Base-by-base conservation (phyloP, 2,888 invertebrate genomes). In the Coelinius sp. region DNA sequence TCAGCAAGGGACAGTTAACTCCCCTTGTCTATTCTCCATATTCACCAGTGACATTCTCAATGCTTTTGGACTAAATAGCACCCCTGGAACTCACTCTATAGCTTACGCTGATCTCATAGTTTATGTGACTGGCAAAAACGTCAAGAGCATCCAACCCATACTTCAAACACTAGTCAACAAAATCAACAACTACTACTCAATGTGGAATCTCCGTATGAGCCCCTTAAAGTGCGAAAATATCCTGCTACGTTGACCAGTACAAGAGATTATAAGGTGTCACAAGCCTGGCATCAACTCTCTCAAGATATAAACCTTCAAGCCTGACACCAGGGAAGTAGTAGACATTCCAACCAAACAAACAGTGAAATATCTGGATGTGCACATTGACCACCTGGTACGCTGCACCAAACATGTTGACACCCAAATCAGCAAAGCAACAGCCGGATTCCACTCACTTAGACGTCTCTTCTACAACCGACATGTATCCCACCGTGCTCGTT, bases 41-140 rank as follows among this genome's bases (percentile, higher is more conserved):
- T 74, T 44, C 17, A 75, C 68, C 0, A 25, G 52, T 7, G 52
- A 75, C 14, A 68, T 75, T 0, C 4, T 76, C 6, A 67, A 68
- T 2, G 12, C 56, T 0, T 75, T 75, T 8, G 41, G 67, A 2
- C 22, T 76, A 2, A 73, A 75, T 10, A 14, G 3, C 2, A 24
- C 17, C 14, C 25, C 38, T 1, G 8, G 63, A 0, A 68, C 70
- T 20, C 38, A 44, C 1, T 62, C 0, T 1, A 17, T 0, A 6
- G 3, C 0, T 12, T 71, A 0, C 52, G 64, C 62, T 22, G 73
- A 77, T 8, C 63, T 73, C n/a, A n/a, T n/a, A n/a, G n/a, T n/a
- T n/a, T n/a, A n/a, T n/a, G n/a, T n/a, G n/a, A n/a, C n/a, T n/a
- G n/a, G n/a, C n/a, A n/a, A n/a, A n/a, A n/a, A n/a, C n/a, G n/a